Evolutionary conservation across 2,113 vertebrate genomes (phyloP).

Genomic region (Thomomys bottae): DNA sequence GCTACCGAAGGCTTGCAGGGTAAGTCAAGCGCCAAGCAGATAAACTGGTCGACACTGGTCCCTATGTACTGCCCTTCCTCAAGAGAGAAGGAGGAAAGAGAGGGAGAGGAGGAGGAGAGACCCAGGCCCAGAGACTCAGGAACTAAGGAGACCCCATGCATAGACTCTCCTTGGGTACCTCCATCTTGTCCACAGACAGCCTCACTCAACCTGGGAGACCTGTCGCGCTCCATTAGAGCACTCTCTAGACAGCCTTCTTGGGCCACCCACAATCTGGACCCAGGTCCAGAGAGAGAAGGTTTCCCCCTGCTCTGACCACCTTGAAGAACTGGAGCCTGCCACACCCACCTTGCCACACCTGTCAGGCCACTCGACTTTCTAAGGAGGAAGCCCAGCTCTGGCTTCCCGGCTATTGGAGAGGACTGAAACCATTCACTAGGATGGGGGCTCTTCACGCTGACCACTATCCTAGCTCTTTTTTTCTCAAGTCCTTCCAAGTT

Average conservation of each 20-base stretch:
- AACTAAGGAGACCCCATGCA: background rate
- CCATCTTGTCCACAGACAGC: background rate
- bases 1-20: slow-evolving; percentile 79
- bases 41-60: slow-evolving; percentile 59
- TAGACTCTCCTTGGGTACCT: background rate
- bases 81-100: background rate
- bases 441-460: background rate
- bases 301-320: accelerated
- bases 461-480: background rate
- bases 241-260: background rate
- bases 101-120: background rate
- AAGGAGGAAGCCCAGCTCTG: background rate
- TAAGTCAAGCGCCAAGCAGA: slow-evolving; percentile 82
- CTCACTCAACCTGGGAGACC: background rate
- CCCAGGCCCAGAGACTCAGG: background rate
- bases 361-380: background rate
- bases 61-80: background rate
- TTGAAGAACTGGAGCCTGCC: background rate
- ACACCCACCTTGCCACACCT: accelerated
- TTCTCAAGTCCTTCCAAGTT: background rate
- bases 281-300: background rate
- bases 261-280: accelerated
- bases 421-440: background rate
- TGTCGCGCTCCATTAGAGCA: background rate
- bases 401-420: background rate